Evolutionary conservation across 2,797 vertebrate genomes (phyloP).

Genomic region (Oreonectes daqikongensis): DNA sequence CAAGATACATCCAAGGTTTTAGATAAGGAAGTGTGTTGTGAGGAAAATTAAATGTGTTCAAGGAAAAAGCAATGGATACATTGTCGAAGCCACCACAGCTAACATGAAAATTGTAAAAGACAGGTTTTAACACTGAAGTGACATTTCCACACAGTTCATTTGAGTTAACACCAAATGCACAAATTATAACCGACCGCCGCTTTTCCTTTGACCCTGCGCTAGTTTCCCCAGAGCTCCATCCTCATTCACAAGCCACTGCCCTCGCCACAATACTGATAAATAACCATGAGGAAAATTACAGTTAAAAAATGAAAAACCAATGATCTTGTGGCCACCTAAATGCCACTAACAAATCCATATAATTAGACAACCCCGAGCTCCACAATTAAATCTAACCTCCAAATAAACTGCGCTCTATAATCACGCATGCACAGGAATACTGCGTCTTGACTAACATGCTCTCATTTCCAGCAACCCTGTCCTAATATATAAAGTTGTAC

Average conservation of each 20-base stretch:
- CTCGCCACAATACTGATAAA: slow-evolving; percentile 64
- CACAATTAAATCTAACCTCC: slow-evolving; percentile 72
- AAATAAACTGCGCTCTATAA: slow-evolving; percentile 66
- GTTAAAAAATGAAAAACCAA: slow-evolving; percentile 64
- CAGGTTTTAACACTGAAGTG: slow-evolving; percentile 9
- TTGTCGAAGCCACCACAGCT: not conserved
- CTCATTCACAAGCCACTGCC: slow-evolving; percentile 59
- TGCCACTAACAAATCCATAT: slow-evolving; percentile 66
- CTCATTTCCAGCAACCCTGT: not conserved
- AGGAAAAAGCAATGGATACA: not conserved
- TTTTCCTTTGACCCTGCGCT: slow-evolving; percentile 34
- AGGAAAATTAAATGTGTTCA: not conserved
- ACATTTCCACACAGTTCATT: slow-evolving; percentile 17
- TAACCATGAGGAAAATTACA: slow-evolving; percentile 59
- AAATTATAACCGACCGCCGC: slow-evolving; percentile 29
- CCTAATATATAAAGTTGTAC: slow-evolving; percentile 18
- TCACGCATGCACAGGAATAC: slow-evolving; percentile 29
- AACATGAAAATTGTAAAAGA: not conserved
- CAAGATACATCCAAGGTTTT: slow-evolving; percentile 5
- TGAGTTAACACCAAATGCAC: slow-evolving; percentile 26
- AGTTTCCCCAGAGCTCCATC: slow-evolving; percentile 38
- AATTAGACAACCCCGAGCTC: slow-evolving; percentile 70
- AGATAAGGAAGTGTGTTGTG: slow-evolving; percentile 27
- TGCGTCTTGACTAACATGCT: not conserved
- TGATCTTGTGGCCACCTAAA: slow-evolving; percentile 74